Base-by-base conservation (phyloP, 1,140 invertebrate species). In the Vanessa tameamea region DNA sequence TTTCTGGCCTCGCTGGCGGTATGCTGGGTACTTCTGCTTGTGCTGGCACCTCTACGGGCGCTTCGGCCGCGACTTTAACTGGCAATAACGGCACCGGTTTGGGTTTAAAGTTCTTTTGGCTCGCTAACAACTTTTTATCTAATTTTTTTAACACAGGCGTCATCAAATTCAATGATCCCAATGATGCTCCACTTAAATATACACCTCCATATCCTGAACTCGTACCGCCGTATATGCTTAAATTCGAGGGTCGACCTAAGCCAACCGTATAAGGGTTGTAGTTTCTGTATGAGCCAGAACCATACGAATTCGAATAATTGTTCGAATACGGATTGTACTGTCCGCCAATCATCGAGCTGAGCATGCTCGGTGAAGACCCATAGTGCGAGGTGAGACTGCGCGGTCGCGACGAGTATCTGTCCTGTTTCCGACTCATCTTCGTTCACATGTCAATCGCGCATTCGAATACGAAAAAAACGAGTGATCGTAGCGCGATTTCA, bases 201-300 rank as follows among this genome's bases (percentile, higher is more conserved):
- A 95, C 84, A 12, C 94, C 94, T 14, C 95, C 95, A 76, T 95
- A 95, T 26, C 95, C 95, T 1, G 95, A 95, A 66, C 94, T 83
- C 0, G 94, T 95, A 23, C 95, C 95, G 7, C 95, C 95, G 69
- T 95, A 95, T 7, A 94, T 94, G 47, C 89, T 86, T 48, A 88
- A 75, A 70, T 87, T 90, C 0, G 88, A 87, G 4, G 89, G 78
- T 26, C 89, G 79, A 12, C 87, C 85, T 77, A 91, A 79, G 8
- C 89, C 87, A 37, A 85, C 82, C 20, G 82, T 91, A 73, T 93
- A 93, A 20, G 91, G 90, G 73, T 91, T 91, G 77, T 93, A 94
- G 79, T 93, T 94, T 69, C 94, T 85, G 80, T 93, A 92, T 20
- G 82, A 75, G 61, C 79, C 87, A n/a, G 89, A 79, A 73, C 84